These are phyloP conservation scores for Drosophila rufa DNA, from an alignment of 1,140 invertebrate species.

Conservation along the genomic window DNA sequence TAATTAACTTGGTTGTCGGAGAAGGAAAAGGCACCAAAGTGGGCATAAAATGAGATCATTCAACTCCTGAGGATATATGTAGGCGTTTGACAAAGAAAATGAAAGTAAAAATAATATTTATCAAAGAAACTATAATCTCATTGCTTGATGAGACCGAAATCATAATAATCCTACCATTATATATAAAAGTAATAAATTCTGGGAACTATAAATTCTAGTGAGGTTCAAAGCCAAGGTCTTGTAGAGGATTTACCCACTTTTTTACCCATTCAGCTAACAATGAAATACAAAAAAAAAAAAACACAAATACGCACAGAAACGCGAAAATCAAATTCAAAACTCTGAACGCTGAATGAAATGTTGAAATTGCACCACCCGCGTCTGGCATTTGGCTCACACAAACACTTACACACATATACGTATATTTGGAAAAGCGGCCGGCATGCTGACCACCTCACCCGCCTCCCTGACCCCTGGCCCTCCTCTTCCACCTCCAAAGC, in stretches of 20 bases:
- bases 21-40: constrained; percentile 4
- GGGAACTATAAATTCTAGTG: background rate
- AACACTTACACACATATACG: background rate
- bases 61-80: background rate
- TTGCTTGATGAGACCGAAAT: no score
- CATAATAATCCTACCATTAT: no score
- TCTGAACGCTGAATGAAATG: constrained; percentile 71
- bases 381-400: constrained; percentile 47
- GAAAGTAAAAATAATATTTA: background rate
- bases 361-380: constrained; percentile 60
- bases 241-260: background rate
- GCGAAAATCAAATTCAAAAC: constrained; percentile 72
- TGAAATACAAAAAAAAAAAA: constrained; percentile 12
- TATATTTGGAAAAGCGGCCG: constrained; percentile 23
- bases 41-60: constrained; percentile 27
- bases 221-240: constrained; percentile 14
- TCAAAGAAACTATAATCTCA: no score
- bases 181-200: constrained; percentile 4
- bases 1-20: constrained; percentile 64
- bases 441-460: background rate
- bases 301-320: constrained; percentile 32
- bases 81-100: background rate
- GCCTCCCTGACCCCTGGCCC: background rate
- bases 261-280: constrained; percentile 5
- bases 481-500: constrained; percentile 11